Evolutionary conservation across 1,140 invertebrate genomes (phyloP), one percentile per base, ranked within the genome.

Genomic region (Agrilus planipennis): DNA sequence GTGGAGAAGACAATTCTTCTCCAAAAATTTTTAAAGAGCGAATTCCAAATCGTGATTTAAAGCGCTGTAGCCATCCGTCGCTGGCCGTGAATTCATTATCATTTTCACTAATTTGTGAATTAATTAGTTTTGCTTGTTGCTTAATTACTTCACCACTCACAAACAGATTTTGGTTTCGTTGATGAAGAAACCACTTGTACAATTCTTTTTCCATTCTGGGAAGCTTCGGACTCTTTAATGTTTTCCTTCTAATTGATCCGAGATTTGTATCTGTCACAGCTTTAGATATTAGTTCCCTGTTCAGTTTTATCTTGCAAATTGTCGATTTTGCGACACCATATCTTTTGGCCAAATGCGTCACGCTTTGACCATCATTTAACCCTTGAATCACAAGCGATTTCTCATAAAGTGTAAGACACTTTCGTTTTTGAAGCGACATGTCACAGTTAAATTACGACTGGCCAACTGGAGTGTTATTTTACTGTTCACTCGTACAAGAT

Each of bases 161-260:
- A 12, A 30, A 21, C 10, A 2, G 4, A 1, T 17, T 17, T n/a
- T 25, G 16, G 12, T 11, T 16, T 21, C 39, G n/a, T 19, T 31
- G 39, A 12, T 41, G 16, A 18, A 29, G 6, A 34, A 41, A 41
- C 29, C 39, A 41, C 15, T 21, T 25, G 28, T 41, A 41, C 21
- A 41, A 32, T 31, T 20, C 19, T 30, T 41, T 18, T 18, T 39
- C 38, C 14, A 39, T 14, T 30, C 30, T 39, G 14, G 23, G 23
- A 27, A 9, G 7, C 12, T 27, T 12, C 23, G 23, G 7, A 9
- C 12, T 27, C 12, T 27, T 27, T 7, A 27, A 27, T 7, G 23
- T 27, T 27, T n/a, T n/a, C n/a, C n/a, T n/a, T n/a, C n/a, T n/a
- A n/a, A n/a, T n/a, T n/a, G n/a, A n/a, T n/a, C n/a, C n/a, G n/a